Base-by-base conservation (phyloP, 2,888 invertebrate genomes). In the Stenotaenia linearis region DNA sequence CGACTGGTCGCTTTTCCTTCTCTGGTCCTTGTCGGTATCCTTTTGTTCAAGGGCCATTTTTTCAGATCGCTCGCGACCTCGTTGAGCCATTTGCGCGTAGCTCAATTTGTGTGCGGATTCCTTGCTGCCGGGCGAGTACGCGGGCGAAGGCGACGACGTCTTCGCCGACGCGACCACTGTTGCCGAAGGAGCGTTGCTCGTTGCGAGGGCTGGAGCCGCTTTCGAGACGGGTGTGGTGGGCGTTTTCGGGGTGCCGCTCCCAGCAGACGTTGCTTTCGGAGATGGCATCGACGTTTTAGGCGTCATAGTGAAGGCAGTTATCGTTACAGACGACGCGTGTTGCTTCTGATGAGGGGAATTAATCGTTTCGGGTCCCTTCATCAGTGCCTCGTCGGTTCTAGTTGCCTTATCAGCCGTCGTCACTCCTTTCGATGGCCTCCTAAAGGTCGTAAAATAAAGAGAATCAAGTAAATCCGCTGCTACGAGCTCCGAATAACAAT, bases 391-490 rank as follows among this genome's bases (percentile, higher is more conserved):
- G 85, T 89, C 92, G 88, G 91, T 92, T 89, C 91, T 91, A 84
- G 90, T 90, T 85, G 91, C 90, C 88, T 92, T 91, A 87, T 91
- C 90, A 85, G 90, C 90, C 88, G 89, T 90, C 80, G 83, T 83
- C 79, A 80, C 77, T 78, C 32, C 78, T 80, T 75, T 80, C 40
- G 78, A 56, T 37, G 9, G 37, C 77, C 80, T 61, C 23, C 82
- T 82, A 23, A 45, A 18, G 23, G 4, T 4, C 3, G 12, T 3
- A 56, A 56, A 1, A 56, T 23, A 18, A 56, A 56, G 21, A 45
- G 45, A 5, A 45, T 7, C 12, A 3, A 12, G 12, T 45, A 7
- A 18, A 45, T 4, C n/a, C n/a, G n/a, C n/a, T n/a, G n/a, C n/a
- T n/a, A 18, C 15, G 12, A 45, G 12, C 12, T n/a, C 45, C 5